phyloP scores from a whole-genome alignment of 2,797 vertebrate genomes.

The Thaleichthys pacificus region DNA sequence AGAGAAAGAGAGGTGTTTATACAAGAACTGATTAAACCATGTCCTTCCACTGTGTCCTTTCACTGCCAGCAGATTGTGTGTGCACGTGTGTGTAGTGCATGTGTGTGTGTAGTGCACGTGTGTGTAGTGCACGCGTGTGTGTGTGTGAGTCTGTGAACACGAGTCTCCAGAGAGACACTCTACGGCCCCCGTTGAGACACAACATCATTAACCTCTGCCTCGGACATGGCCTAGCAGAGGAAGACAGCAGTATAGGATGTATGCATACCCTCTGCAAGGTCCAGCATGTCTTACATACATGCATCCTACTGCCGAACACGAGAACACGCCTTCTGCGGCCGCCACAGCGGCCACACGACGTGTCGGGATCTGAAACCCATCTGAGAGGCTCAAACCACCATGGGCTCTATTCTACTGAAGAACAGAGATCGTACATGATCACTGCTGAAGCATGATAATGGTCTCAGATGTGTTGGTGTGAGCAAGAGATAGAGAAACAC shows the following conservation, averaged over 20 bases:
- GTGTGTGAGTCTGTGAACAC: conserved; percentile 2
- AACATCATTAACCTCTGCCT: conserved; percentile 15
- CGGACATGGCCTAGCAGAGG: neutral
- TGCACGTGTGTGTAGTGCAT: neutral
- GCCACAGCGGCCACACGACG: too few species aligned
- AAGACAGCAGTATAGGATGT: neutral
- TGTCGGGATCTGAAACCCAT: too few species aligned
- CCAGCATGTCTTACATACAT: too few species aligned
- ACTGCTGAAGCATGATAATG: too few species aligned
- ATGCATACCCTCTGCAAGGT: too few species aligned
- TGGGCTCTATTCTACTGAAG: too few species aligned
- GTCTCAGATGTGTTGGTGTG: too few species aligned
- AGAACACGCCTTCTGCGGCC: too few species aligned
- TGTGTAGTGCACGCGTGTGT: neutral
- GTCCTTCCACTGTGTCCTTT: conserved; percentile 46
- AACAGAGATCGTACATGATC: too few species aligned
- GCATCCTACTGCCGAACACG: too few species aligned
- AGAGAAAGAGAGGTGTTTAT: conserved; percentile 5
- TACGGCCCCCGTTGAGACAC: neutral
- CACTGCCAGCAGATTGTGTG: conserved; percentile 1
- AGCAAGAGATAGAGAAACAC: neutral
- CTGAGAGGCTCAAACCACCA: too few species aligned
- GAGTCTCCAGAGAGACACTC: neutral
- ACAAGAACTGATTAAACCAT: conserved; percentile 39
- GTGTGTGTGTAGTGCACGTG: neutral